Evolutionary conservation across 2,113 vertebrate species (phyloP).

Genomic region (Reinhardtius hippoglossoides): DNA sequence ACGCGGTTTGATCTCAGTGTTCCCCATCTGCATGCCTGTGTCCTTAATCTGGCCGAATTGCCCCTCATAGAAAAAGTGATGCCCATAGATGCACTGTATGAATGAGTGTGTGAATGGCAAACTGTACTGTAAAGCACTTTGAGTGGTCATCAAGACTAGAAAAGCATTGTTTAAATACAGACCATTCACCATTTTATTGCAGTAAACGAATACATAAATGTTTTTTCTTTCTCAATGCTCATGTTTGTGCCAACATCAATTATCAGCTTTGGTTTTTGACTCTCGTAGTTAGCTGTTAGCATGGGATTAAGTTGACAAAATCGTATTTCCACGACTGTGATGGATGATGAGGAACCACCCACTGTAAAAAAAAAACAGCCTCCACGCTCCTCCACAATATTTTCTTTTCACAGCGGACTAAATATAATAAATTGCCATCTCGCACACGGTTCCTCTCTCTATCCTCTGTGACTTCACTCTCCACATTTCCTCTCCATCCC

Average conservation of each 20-base stretch:
- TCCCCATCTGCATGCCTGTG: too few relatives aligned
- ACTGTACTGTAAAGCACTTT: too few relatives aligned
- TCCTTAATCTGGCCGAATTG: too few relatives aligned
- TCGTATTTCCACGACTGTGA: not conserved
- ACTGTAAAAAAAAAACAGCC: not conserved
- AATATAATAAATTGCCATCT: not conserved
- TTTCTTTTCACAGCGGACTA: not conserved
- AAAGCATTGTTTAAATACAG: too few relatives aligned
- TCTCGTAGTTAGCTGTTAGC: not conserved
- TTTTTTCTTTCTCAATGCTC: not conserved
- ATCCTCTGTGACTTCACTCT: not conserved
- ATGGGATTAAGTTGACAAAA: not conserved
- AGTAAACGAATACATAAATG: not conserved
- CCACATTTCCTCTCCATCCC: not conserved
- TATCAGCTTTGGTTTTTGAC: not conserved
- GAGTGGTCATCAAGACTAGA: too few relatives aligned
- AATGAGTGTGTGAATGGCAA: too few relatives aligned
- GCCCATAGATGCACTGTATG: too few relatives aligned
- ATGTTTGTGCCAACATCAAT: not conserved
- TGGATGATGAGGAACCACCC: not conserved
- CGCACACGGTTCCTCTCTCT: not conserved
- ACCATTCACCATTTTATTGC: too few relatives aligned
- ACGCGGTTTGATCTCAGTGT: too few relatives aligned
- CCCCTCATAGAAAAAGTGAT: too few relatives aligned
- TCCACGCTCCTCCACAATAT: not conserved